Conservation (phyloP, 2,888 invertebrate species). For the Cephus spinipes region DNA sequence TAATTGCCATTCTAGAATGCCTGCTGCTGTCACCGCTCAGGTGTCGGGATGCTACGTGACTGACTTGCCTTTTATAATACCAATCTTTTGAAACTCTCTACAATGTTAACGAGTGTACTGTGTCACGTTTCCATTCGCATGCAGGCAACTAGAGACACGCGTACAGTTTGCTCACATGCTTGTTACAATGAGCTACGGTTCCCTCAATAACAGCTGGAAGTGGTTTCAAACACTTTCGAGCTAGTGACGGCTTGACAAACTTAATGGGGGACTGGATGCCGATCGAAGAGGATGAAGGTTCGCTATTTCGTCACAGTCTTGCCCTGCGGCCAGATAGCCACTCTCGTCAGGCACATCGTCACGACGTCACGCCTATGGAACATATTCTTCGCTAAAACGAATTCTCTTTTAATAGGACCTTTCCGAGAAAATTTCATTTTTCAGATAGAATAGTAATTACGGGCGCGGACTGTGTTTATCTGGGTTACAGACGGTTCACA, state of each 20-base stretch:
- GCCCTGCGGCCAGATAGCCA: not conserved
- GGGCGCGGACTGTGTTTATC: not conserved
- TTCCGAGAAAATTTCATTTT: not conserved
- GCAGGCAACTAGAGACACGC: not conserved
- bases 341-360: not conserved
- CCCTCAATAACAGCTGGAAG: not conserved
- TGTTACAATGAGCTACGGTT: not conserved
- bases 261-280: not conserved
- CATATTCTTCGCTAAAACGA: not conserved
- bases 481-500: slow-evolving; percentile 1
- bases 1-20: not conserved
- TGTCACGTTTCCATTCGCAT: not conserved
- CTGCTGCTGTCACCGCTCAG: not conserved
- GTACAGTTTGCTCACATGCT: not conserved
- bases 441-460: not conserved
- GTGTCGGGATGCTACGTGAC: not conserved
- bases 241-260: not conserved
- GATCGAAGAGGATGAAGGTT: not conserved
- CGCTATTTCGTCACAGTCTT: not conserved
- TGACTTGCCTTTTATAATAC: not conserved
- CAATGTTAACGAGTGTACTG: not conserved
- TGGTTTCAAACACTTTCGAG: not conserved
- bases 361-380: not conserved
- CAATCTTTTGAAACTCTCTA: not conserved
- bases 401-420: not conserved